Conservation (phyloP, 2,113 vertebrate genomes). For the Panthera tigris region DNA sequence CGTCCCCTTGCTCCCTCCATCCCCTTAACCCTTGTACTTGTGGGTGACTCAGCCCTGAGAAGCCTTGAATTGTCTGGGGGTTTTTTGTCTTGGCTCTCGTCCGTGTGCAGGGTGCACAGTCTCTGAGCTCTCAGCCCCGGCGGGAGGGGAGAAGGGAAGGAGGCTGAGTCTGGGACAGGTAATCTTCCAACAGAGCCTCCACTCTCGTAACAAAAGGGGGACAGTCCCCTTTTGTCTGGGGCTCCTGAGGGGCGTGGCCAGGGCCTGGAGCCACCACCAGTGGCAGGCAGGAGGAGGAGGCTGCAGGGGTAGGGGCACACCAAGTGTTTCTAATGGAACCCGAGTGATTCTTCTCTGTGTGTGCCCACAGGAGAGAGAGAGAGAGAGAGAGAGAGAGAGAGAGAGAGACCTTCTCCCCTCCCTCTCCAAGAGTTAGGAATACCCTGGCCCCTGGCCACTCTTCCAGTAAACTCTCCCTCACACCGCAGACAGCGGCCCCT, state of each 20-base stretch:
- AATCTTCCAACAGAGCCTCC: conserved; percentile 57
- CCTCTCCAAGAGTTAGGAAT: background rate
- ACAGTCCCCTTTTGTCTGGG: conserved; percentile 74
- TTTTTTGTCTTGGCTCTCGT: conserved; percentile 40
- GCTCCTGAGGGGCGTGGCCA: conserved; percentile 59
- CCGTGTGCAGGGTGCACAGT: background rate
- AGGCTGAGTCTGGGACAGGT: conserved; percentile 66
- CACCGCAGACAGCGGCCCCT: background rate
- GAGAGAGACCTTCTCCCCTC: background rate
- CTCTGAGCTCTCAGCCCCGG: background rate
- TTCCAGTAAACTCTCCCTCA: background rate
- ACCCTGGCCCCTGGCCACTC: background rate
- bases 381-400: background rate
- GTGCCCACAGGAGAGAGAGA: background rate
- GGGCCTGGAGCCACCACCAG: conserved; percentile 19
- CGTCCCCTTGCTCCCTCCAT: background rate
- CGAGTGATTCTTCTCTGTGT: background rate
- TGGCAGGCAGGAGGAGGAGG: conserved; percentile 27
- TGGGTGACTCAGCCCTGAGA: conserved; percentile 22
- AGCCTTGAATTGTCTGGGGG: background rate
- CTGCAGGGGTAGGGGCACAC: background rate
- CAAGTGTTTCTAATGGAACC: conserved; percentile 18
- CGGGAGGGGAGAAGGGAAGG: conserved; percentile 23
- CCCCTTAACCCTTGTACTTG: conserved; percentile 8
- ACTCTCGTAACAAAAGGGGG: conserved; percentile 67